Evolutionary conservation across 1,140 invertebrate genomes (phyloP).

Genomic region (Bathynomus jamesi): DNA sequence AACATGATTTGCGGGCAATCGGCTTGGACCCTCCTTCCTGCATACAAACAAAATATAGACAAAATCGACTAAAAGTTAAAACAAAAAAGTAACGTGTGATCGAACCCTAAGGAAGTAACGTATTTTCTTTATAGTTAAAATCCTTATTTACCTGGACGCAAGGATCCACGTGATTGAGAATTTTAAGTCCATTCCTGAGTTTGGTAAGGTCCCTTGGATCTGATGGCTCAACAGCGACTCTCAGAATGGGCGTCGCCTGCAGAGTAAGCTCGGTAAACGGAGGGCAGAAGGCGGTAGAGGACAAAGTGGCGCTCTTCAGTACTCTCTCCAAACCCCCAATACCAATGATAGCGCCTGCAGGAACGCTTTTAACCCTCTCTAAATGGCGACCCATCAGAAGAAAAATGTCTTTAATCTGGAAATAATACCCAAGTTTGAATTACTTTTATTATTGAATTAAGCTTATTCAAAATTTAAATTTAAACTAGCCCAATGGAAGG

Average conservation of each 20-base stretch:
- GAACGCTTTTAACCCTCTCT: slow-evolving; percentile 65
- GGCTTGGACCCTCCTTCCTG: too few relatives aligned
- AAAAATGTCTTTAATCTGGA: slow-evolving; percentile 66
- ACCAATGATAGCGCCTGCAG: slow-evolving; percentile 82
- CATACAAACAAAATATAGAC: too few relatives aligned
- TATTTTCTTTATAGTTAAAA: background rate
- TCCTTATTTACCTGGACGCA: slow-evolving; percentile 37
- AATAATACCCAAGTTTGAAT: slow-evolving; percentile 42
- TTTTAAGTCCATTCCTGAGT: slow-evolving; percentile 67
- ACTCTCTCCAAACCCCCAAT: slow-evolving; percentile 81
- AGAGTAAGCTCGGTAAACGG: slow-evolving; percentile 77
- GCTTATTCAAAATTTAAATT: too few relatives aligned
- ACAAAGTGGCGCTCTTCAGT: slow-evolving; percentile 85
- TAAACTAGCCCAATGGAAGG: too few relatives aligned
- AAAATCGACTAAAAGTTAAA: too few relatives aligned
- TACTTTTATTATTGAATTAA: too few relatives aligned
- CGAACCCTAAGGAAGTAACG: too few relatives aligned
- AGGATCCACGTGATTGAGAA: slow-evolving; percentile 70
- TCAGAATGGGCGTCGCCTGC: slow-evolving; percentile 71
- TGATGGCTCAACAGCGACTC: slow-evolving; percentile 88
- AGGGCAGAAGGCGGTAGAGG: slow-evolving; percentile 70
- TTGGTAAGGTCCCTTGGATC: slow-evolving; percentile 70
- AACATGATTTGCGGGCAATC: too few relatives aligned
- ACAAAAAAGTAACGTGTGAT: too few relatives aligned
- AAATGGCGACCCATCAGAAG: slow-evolving; percentile 90